Evolutionary conservation across 2,888 invertebrate genomes (phyloP).

Genomic region (Aplocera efformata): DNA sequence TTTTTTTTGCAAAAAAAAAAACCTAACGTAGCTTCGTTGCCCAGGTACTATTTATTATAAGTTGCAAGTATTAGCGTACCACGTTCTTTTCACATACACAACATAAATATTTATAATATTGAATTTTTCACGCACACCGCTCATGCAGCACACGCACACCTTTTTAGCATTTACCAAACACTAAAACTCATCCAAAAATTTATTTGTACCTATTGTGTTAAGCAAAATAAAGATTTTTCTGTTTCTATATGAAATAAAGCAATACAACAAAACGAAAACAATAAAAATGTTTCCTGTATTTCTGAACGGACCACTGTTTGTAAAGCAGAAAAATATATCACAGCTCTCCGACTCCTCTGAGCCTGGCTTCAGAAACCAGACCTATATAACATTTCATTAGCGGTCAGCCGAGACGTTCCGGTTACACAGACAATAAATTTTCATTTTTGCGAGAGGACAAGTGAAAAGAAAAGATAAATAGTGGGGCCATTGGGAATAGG

Average conservation of each 20-base stretch:
- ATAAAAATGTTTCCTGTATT: constrained; percentile 29
- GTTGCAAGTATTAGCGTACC: no score
- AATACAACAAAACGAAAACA: constrained; percentile 23
- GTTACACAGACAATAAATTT: constrained; percentile 69
- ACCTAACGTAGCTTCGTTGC: no score
- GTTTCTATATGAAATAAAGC: constrained; percentile 17
- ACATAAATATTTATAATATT: no score
- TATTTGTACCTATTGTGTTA: no score
- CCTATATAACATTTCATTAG: constrained; percentile 71
- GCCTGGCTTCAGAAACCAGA: constrained; percentile 29
- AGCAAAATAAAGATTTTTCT: no score
- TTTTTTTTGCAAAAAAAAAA: no score
- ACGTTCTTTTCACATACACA: no score
- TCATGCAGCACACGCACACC: no score
- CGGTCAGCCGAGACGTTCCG: constrained; percentile 57
- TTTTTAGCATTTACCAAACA: no score
- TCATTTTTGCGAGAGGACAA: constrained; percentile 70
- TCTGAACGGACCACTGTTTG: constrained; percentile 29
- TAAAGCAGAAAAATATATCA: constrained; percentile 44
- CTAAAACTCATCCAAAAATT: no score
- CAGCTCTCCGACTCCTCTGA: constrained; percentile 33
- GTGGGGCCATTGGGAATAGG: constrained; percentile 25
- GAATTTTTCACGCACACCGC: no score
- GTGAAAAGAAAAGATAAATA: constrained; percentile 73
- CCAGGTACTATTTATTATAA: no score